phyloP scores from a whole-genome alignment of 1,140 invertebrate genomes.

The Plodia interpunctella region DNA sequence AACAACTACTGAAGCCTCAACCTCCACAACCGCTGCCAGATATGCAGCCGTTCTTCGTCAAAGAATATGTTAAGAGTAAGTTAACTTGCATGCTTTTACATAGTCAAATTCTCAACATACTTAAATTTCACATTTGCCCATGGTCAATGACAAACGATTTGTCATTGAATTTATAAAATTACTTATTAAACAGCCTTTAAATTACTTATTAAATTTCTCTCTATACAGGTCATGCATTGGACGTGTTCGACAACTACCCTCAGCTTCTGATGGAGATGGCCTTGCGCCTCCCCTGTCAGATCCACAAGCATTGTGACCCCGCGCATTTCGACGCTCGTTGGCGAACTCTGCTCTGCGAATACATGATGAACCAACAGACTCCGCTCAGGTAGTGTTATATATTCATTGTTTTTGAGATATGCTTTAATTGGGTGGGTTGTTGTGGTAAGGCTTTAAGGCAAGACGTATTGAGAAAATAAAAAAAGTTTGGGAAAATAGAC shows the following conservation, averaged over 20 bases:
- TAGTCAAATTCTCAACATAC: no score
- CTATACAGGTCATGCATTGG: slow-evolving; percentile 84
- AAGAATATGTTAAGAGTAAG: slow-evolving; percentile 91
- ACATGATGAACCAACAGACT: slow-evolving; percentile 95
- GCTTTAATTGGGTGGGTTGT: neutral
- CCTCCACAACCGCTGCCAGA: slow-evolving; percentile 89
- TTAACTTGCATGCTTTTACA: slow-evolving; percentile 1
- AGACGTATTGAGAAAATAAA: neutral
- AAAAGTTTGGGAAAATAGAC: no score
- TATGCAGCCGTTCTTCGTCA: slow-evolving; percentile 96
- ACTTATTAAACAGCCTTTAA: no score
- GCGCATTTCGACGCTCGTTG: slow-evolving; percentile 92
- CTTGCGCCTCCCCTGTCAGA: slow-evolving; percentile 95
- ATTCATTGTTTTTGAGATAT: neutral
- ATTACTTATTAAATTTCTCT: no score
- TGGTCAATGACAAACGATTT: no score
- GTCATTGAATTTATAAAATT: no score
- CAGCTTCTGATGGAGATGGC: slow-evolving; percentile 97
- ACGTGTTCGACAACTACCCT: slow-evolving; percentile 96
- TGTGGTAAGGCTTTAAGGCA: neutral
- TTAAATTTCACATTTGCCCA: no score
- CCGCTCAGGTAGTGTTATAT: slow-evolving; percentile 77
- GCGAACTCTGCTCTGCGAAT: slow-evolving; percentile 90
- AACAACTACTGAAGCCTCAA: slow-evolving; percentile 87
- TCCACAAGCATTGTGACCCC: slow-evolving; percentile 85